A percentile compares a stretch with the other conserved stretches of the same genome.
Conservation (phyloP, 2,797 vertebrate genomes). For the Rhinatrema bivittatum region DNA sequence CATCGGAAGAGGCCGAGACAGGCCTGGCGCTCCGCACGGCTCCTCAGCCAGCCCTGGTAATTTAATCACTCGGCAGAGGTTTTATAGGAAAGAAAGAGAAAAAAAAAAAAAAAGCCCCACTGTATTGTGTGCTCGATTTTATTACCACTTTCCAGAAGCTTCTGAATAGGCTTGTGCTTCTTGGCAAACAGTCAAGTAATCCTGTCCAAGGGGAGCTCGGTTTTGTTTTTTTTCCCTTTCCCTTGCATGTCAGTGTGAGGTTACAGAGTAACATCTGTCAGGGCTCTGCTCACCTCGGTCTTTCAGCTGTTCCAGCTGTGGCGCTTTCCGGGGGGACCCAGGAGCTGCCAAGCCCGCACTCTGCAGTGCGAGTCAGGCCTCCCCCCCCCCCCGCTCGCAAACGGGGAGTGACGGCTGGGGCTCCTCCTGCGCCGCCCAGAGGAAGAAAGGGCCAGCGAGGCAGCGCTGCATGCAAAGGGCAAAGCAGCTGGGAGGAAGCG, state of each 20-base stretch:
- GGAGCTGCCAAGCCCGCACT: constrained; percentile 74
- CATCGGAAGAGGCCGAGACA: too few relatives aligned
- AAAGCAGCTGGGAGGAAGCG: too few relatives aligned
- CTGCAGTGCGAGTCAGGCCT: constrained; percentile 69
- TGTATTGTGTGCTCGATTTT: constrained; percentile 16
- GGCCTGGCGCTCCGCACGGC: constrained; percentile 6
- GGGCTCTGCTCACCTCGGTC: constrained; percentile 39
- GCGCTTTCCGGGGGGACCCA: too few relatives aligned
- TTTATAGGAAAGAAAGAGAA: too few relatives aligned
- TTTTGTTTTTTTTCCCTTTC: constrained; percentile 9
- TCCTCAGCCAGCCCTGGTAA: constrained; percentile 2
- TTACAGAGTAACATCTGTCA: constrained; percentile 42
- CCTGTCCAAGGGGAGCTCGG: too few relatives aligned
- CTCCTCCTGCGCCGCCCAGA: too few relatives aligned
- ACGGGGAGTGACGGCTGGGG: constrained; percentile 90
- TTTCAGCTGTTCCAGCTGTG: constrained; percentile 38
- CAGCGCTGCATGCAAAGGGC: too few relatives aligned
- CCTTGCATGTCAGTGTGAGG: constrained; percentile 31
- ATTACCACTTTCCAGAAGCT: constrained; percentile 17
- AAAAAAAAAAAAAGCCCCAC: too few relatives aligned
- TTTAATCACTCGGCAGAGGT: constrained; percentile 17
- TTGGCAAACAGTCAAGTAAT: constrained; percentile 27
- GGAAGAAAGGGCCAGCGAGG: too few relatives aligned
- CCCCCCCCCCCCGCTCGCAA: constrained; percentile 77
- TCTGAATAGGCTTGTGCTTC: constrained; percentile 24